phyloP scores from a whole-genome alignment of 2,888 invertebrate genomes.

The Nematopogon swammerdamellus region DNA sequence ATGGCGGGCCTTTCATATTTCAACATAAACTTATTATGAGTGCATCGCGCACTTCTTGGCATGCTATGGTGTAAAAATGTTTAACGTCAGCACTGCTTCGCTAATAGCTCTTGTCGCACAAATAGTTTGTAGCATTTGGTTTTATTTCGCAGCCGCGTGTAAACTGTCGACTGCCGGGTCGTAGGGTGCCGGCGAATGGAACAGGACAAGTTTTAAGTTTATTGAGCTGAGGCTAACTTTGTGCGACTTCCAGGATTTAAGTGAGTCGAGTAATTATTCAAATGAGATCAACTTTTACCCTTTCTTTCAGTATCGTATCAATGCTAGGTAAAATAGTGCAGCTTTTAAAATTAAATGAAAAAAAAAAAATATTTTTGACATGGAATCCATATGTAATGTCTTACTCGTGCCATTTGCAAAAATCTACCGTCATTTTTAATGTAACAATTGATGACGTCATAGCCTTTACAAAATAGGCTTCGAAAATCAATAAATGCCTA shows the following conservation, averaged over 20 bases:
- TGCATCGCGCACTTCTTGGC: slow-evolving; percentile 6
- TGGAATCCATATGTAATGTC: too few species aligned
- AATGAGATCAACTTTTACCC: not conserved
- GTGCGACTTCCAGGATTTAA: not conserved
- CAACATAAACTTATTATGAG: not conserved
- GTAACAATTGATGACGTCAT: too few species aligned
- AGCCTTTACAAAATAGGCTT: too few species aligned
- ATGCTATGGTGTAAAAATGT: slow-evolving; percentile 7
- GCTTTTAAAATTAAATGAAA: too few species aligned
- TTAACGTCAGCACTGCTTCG: slow-evolving; percentile 7
- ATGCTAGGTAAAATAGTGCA: too few species aligned
- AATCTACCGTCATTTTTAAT: too few species aligned
- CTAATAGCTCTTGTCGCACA: slow-evolving; percentile 9
- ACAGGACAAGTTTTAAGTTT: not conserved
- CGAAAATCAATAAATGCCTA: too few species aligned
- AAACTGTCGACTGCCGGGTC: too few species aligned
- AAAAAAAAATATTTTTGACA: too few species aligned
- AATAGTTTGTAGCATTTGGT: not conserved
- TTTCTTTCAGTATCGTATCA: too few species aligned
- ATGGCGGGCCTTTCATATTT: not conserved
- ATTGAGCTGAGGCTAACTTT: not conserved
- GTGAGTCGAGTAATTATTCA: not conserved
- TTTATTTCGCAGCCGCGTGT: not conserved
- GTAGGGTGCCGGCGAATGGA: too few species aligned
- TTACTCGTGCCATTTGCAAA: too few species aligned